Base-by-base conservation (phyloP, 2,113 vertebrate genomes). In the Ariopsis seemanni region DNA sequence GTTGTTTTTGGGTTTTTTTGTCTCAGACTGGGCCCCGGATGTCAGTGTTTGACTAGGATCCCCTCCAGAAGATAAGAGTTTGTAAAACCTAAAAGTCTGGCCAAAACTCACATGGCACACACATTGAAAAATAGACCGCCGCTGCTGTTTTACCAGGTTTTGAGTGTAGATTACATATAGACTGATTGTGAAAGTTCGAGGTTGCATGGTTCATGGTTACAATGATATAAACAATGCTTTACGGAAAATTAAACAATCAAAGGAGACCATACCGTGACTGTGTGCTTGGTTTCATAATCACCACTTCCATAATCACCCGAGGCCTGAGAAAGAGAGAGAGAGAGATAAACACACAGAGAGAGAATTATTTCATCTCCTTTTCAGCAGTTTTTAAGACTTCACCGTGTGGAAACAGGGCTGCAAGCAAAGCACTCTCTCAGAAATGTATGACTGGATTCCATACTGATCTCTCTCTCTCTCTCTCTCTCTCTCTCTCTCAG, bases 291-390 rank as follows among this genome's bases (percentile, higher is more conserved):
- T 78, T 74, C 94, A 83, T 89, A 91, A 27, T 84, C 88, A 1
- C 96, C 96, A 0, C 96, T 97, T 87, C 96, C 96, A 0, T 95
- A 95, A 85, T 97, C 96, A 1, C 96, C 96, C 0, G 96, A 97
- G 0, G 88, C 91, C 96, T 97, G 92, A 0, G 67, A 87, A 82
- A 88, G 72, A 83, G 27, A 30, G 3, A 84, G 53, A 75, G 65
- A 77, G 71, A 85, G 34, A 75, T 84, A 83, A 74, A 85, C 17
- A 27, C n/a, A 57, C 81, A 42, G 81, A 74, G 72, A 48, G 34
- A 48, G 57, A 10, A 14, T 63, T 34, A 27, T 78, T 85, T 50
- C 83, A 82, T 82, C 34, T 77, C 15, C 55, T 83, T 53, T 84
- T 53, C 53, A 86, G 34, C 57, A 20, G 57, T n/a, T 30, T 62